phyloP scores from a whole-genome alignment of 1,140 invertebrate species.

The Euglossa dilemma region DNA sequence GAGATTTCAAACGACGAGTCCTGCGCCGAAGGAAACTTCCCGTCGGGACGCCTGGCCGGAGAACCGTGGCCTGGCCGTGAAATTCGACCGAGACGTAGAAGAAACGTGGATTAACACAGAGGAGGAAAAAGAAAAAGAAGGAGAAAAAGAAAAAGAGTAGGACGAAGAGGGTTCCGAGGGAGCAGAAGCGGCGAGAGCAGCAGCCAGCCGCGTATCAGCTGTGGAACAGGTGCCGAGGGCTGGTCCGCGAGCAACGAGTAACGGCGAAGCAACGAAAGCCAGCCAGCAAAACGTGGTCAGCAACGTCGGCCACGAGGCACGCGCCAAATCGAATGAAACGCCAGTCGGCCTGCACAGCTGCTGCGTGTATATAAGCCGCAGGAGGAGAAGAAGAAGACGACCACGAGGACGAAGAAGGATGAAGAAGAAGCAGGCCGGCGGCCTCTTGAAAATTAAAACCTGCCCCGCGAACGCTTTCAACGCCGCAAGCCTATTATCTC shows the following conservation, averaged over 20 bases:
- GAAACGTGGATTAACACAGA: not conserved
- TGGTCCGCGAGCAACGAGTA: slow-evolving; percentile 31
- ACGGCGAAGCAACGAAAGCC: slow-evolving; percentile 53
- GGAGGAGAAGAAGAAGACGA: not conserved
- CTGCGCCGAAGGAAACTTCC: too few species aligned
- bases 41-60: too few species aligned
- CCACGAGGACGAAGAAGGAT: not conserved
- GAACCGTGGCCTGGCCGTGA: not conserved
- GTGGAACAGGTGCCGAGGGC: slow-evolving; percentile 79
- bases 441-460: slow-evolving; percentile 75
- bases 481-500: slow-evolving; percentile 71
- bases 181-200: slow-evolving; percentile 35
- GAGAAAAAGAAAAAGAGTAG: not conserved
- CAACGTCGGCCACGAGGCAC: slow-evolving; percentile 72
- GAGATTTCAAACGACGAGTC: too few species aligned
- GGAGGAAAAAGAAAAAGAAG: slow-evolving; percentile 4
- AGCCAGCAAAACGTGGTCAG: slow-evolving; percentile 51
- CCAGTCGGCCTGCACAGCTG: slow-evolving; percentile 71
- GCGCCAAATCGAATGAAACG: slow-evolving; percentile 79
- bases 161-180: slow-evolving; percentile 34
- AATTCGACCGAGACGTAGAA: not conserved
- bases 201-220: slow-evolving; percentile 76
- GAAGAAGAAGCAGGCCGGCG: slow-evolving; percentile 32
- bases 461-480: slow-evolving; percentile 69
- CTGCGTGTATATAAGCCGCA: slow-evolving; percentile 43